These are phyloP conservation scores for Drosophila erecta DNA, from an alignment of 1,140 invertebrate genomes.

Conservation along the genomic window DNA sequence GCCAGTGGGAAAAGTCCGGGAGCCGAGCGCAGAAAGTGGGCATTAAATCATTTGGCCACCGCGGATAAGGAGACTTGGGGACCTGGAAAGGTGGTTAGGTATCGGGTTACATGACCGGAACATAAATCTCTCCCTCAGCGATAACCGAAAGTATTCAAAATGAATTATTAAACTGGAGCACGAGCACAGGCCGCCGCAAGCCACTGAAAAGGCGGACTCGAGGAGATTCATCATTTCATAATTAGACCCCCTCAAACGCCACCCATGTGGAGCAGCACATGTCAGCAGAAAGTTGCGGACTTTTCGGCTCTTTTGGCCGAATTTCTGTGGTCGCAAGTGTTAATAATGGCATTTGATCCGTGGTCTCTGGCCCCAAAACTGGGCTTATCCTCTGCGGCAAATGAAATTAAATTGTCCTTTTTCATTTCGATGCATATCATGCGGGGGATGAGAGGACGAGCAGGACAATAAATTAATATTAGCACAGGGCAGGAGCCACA, in stretches of 20 bases:
- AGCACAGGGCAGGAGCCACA: conserved; percentile 38
- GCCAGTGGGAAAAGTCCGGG: conserved; percentile 64
- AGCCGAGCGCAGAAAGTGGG: conserved; percentile 66
- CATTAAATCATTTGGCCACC: conserved; percentile 72
- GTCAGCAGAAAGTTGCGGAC: conserved; percentile 19
- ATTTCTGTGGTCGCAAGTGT: conserved; percentile 79
- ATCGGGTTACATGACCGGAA: conserved; percentile 67
- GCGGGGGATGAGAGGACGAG: conserved; percentile 18
- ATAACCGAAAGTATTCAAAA: conserved; percentile 78
- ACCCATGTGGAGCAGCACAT: conserved; percentile 31
- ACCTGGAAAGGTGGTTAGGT: conserved; percentile 28
- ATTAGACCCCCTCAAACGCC: conserved; percentile 49
- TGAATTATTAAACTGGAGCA: conserved; percentile 70
- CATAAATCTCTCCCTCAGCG: conserved; percentile 78
- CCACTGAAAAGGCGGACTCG: conserved; percentile 5
- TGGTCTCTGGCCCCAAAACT: conserved; percentile 11
- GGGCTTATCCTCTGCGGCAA: conserved; percentile 49
- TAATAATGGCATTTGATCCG: conserved; percentile 73
- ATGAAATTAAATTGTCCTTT: conserved; percentile 83
- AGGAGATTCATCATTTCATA: conserved; percentile 75
- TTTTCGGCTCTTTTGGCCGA: conserved; percentile 61
- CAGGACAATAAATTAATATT: conserved; percentile 77
- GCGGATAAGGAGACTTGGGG: conserved; percentile 63
- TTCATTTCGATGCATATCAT: conserved; percentile 72
- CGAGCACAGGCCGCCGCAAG: background rate